These are phyloP conservation scores for Silurus lanzhouensis DNA, from an alignment of 2,797 vertebrate genomes.

Conservation along the genomic window DNA sequence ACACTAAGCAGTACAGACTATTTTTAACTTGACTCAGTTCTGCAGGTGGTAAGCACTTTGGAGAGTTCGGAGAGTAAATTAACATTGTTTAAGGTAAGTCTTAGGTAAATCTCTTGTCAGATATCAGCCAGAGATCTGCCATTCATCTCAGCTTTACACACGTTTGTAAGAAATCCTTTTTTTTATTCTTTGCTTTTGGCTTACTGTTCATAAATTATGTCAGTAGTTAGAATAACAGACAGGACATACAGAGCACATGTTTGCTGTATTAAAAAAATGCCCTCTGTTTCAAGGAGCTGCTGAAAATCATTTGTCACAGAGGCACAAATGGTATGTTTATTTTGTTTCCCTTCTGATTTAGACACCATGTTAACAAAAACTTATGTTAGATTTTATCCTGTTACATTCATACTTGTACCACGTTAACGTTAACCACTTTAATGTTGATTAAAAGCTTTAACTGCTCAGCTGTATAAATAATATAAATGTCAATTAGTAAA, in stretches of 20 bases:
- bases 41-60: constrained; percentile 21
- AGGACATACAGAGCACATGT: neutral
- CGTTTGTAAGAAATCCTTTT: neutral
- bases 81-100: constrained; percentile 34
- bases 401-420: neutral
- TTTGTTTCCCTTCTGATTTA: constrained; percentile 2
- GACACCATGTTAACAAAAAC: neutral
- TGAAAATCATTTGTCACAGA: constrained; percentile 20
- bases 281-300: constrained; percentile 30
- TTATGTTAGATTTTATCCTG: neutral
- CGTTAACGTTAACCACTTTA: neutral
- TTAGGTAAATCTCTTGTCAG: neutral
- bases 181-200: neutral
- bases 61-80: constrained; percentile 7
- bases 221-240: neutral
- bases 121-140: neutral
- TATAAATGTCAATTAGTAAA: neutral
- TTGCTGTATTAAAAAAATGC: constrained; percentile 5
- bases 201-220: constrained; percentile 7
- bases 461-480: neutral
- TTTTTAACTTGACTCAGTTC: constrained; percentile 52
- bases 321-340: constrained; percentile 49
- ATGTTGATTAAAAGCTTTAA: neutral
- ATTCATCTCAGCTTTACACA: neutral
- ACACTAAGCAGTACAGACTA: constrained; percentile 41